Conservation (phyloP, 2,797 vertebrate species). For the Bucorvus abyssinicus region DNA sequence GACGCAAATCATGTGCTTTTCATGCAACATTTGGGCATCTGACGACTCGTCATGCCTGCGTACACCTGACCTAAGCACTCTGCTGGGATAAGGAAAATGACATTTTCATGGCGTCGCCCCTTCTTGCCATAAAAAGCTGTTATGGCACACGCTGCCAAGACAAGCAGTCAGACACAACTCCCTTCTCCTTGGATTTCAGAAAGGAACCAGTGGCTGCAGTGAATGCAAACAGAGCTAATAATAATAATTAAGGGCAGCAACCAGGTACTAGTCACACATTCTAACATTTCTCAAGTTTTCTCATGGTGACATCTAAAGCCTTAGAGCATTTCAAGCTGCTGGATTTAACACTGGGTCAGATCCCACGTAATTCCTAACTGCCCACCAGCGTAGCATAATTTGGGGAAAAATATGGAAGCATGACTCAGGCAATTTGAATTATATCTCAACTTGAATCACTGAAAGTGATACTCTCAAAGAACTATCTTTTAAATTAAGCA, state of each 20-base stretch:
- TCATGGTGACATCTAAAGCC: not conserved
- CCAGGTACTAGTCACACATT: not conserved
- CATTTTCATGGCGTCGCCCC: not conserved
- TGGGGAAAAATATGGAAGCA: not conserved
- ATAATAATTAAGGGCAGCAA: not conserved
- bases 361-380: not conserved
- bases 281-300: not conserved
- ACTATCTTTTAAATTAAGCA: not conserved
- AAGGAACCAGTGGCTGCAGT: not conserved
- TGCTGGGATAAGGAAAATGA: not conserved
- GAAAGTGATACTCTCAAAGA: not conserved
- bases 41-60: not conserved
- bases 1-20: not conserved
- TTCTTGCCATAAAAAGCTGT: not conserved
- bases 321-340: not conserved
- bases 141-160: not conserved
- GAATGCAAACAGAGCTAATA: not conserved
- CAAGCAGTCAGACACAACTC: not conserved
- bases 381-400: not conserved
- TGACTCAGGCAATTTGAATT: constrained; percentile 20
- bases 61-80: not conserved
- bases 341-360: not conserved
- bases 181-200: not conserved
- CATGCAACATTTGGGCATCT: not conserved
- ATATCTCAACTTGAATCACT: not conserved